Evolutionary conservation across 2,888 invertebrate species (phyloP).

Genomic region (Drosophila anomalipes): DNA sequence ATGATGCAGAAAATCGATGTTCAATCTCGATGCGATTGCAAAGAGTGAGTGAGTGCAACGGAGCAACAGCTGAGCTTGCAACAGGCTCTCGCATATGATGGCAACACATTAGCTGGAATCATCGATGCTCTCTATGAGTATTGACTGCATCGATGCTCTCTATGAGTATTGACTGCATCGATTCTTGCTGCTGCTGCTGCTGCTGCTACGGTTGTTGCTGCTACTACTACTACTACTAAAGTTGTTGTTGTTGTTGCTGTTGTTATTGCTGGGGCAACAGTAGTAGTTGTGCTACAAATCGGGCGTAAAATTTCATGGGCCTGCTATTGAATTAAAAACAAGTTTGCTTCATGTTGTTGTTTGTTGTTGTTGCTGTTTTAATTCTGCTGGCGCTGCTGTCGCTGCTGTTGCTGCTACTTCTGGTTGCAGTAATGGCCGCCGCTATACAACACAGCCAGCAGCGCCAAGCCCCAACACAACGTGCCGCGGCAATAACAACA

Average conservation of each 20-base stretch:
- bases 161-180: too few species aligned
- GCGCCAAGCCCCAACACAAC: conserved; percentile 62
- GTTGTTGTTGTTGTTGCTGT: conserved; percentile 18
- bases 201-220: conserved; percentile 23
- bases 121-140: conserved; percentile 25
- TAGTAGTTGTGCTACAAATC: conserved; percentile 82
- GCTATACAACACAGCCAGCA: conserved; percentile 37
- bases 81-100: conserved; percentile 15
- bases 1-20: conserved; percentile 34
- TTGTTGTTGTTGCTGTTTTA: conserved; percentile 20
- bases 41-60: conserved; percentile 5
- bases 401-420: conserved; percentile 51
- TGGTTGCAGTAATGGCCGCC: conserved; percentile 74
- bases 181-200: conserved; percentile 22
- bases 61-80: conserved; percentile 38
- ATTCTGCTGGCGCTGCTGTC: conserved; percentile 22
- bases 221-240: conserved; percentile 7
- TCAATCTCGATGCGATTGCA: conserved; percentile 27
- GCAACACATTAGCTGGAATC: conserved; percentile 33
- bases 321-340: conserved; percentile 82
- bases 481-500: conserved; percentile 53
- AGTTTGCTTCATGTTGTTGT: conserved; percentile 63
- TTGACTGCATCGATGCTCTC: conserved; percentile 21
- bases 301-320: conserved; percentile 83
- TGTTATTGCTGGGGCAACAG: conserved; percentile 67